Conservation (phyloP, 2,113 vertebrate species). For the crab-eating macaque (Macaca fascicularis) region T2T-MFA8v1.1 NC_088389.1:56426001-56426500, state of each 20-base stretch:
- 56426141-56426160: constrained; percentile 40
- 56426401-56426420: background rate
- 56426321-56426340: background rate
- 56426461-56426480: background rate
- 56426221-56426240: background rate
- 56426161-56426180: constrained; percentile 10
- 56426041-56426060: background rate
- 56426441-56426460: background rate
- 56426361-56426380: background rate
- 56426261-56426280: background rate
- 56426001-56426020: background rate
- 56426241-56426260: background rate
- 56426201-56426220: constrained; percentile 35
- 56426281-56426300: background rate
- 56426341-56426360: background rate
- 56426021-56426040: background rate
- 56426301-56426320: background rate
- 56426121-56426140: constrained; percentile 21
- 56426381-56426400: background rate
- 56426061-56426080: constrained; percentile 15
- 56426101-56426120: background rate
- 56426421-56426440: background rate
- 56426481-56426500: constrained; percentile 38
- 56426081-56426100: constrained; percentile 25
- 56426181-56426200: constrained; percentile 46